These are phyloP conservation scores for Platysteira castanea DNA, from an alignment of 2,113 vertebrate genomes.

Conservation along the genomic window DNA sequence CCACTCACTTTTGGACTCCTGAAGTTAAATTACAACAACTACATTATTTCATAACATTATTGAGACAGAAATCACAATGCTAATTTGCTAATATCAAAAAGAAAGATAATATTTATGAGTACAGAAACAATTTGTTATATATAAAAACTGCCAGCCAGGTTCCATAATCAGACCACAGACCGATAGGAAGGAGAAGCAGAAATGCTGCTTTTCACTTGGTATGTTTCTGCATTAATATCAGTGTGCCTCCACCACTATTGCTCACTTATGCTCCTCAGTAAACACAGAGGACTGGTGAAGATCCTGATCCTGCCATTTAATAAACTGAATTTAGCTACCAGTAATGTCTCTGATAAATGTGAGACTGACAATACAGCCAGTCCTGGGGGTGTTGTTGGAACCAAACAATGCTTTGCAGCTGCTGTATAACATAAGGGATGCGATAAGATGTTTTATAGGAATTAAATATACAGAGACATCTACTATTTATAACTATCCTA, in stretches of 20 bases:
- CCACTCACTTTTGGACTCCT: background rate
- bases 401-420: background rate
- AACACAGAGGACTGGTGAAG: background rate
- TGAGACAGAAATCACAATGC: background rate
- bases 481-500: background rate
- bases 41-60: background rate
- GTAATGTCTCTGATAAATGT: background rate
- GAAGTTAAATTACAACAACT: background rate
- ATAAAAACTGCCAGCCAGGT: background rate
- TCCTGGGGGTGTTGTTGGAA: background rate
- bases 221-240: background rate
- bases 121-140: background rate
- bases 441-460: background rate
- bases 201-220: background rate
- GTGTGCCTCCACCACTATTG: background rate
- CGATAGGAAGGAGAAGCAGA: background rate
- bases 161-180: background rate
- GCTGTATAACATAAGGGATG: background rate
- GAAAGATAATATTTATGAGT: background rate
- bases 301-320: background rate
- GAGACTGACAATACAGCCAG: background rate
- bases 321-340: background rate
- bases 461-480: background rate
- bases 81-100: background rate
- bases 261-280: background rate